Base-by-base conservation (phyloP, 2,888 invertebrate genomes). In the Diogma glabrata region DNA sequence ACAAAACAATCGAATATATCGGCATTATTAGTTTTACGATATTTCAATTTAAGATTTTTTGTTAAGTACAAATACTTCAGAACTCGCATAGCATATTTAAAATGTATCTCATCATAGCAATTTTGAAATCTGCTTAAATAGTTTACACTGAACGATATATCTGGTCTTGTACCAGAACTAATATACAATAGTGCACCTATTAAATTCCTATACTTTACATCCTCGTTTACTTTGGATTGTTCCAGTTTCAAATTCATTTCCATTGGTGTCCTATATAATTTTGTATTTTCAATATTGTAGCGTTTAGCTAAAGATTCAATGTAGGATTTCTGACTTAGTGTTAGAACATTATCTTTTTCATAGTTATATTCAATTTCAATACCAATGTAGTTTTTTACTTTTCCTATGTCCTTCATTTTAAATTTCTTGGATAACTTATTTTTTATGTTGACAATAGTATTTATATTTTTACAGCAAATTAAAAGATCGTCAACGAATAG, bases 121-220 rank as follows among this genome's bases (percentile, higher is more conserved):
- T 54, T 63, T 59, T 66, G 64, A 53, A 57, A 65, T 53, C 63
- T 48, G 57, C 64, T 64, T 24, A 64, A 54, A 49, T 64, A 65
- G 55, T 65, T 65, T 5, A 64, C 62, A 53, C 61, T 59, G 48
- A 52, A 64, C 17, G 58, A 26, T 24, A 63, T 55, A 54, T 64
- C 63, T 51, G 61, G 61, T 53, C 63, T 57, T 14, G 64, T 64
- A 30, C 59, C 61, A 26, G 58, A 46, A 55, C 61, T 63, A n/a
- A n/a, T n/a, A n/a, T 28, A 66, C 51, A 60, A 57, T 12, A 61
- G 49, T 53, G 51, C 58, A 36, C 59, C 60, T 19, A 61, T 60
- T 46, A 61, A 51, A 56, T 60, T n/a, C n/a, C 33, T 6, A 12
- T 33, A 33, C 12, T 33, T 33, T 33, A 33, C 12, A 33, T 33